phyloP scores from a whole-genome alignment of 2,113 vertebrate species.

The Potamarius usumacintae region DNA sequence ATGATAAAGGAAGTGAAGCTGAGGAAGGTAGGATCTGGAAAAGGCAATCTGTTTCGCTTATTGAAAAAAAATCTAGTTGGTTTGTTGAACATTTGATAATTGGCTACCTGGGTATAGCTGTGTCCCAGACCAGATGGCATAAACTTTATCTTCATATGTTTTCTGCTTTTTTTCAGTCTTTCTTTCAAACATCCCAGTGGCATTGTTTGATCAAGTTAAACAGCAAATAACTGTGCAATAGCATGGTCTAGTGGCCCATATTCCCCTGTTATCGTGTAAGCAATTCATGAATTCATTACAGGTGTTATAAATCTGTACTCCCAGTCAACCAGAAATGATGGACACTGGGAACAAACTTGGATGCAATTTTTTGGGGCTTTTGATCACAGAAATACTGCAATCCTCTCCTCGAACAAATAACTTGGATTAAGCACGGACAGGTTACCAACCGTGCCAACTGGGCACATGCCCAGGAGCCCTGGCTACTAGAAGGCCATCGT shows the following conservation, averaged over 20 bases:
- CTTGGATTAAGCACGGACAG: too few species aligned
- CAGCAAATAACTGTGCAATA: conserved; percentile 41
- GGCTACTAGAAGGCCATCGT: not conserved
- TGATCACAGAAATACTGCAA: not conserved
- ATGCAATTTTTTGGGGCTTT: not conserved
- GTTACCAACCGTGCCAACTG: too few species aligned
- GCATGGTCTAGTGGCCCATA: conserved; percentile 24
- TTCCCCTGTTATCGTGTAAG: not conserved
- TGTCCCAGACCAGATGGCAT: conserved; percentile 1
- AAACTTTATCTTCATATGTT: not conserved
- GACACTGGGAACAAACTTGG: not conserved
- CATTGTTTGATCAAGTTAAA: conserved; percentile 44
- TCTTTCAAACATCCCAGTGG: conserved; percentile 26
- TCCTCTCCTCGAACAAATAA: not conserved
- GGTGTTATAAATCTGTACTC: not conserved
- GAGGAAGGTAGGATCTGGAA: not conserved
- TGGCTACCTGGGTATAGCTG: conserved; percentile 4
- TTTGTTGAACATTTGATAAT: conserved; percentile 8
- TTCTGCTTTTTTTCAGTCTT: not conserved
- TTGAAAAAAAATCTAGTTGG: not conserved
- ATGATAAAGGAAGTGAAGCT: conserved; percentile 12
- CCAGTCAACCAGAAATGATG: not conserved
- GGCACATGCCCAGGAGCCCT: not conserved
- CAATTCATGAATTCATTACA: conserved; percentile 28
- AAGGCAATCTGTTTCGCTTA: conserved; percentile 17